Base-by-base conservation (phyloP, 2,113 vertebrate genomes). In the Cepphus grylle region DNA sequence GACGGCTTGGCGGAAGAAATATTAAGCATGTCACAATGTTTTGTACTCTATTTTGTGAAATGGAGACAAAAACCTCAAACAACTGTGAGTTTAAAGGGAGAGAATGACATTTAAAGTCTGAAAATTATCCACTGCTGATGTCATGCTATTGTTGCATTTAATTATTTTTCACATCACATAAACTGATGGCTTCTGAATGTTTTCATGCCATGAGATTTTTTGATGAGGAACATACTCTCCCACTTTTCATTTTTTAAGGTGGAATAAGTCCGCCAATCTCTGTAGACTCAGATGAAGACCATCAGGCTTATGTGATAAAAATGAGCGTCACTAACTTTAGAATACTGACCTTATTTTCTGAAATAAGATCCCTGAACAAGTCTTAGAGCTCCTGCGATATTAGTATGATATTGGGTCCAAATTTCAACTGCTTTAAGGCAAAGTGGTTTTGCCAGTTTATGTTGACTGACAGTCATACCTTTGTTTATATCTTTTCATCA, bases 11-110 rank as follows among this genome's bases (percentile, higher is more conserved):
- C 38, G 42, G 98, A 98, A 98, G 97, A 98, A 98, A 98, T 98
- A 98, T 98, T 98, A 98, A 98, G 96, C 95, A 96, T 98, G 98
- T 98, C 98, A 98, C 97, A 98, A 98, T 98, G 98, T 98, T 98
- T 98, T 97, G 98, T 98, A 97, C 94, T 98, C 96, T 98, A 85
- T 98, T 97, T 97, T 96, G 93, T 96, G 96, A 97, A 98, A 98
- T 97, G 97, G 98, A 98, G 97, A 97, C 96, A 96, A 98, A 97
- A 97, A 42, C 76, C 88, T 96, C 90, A 92, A 97, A 94, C 81
- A 96, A 94, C 52, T 61, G 91, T 97, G 94, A 94, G 93, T 96
- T 98, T 97, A 98, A 97, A 97, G 93, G n/a, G 77, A 97, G 92
- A 94, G 85, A 97, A 97, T 98, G 97, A 91, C 96, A 97, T 97